Evolutionary conservation across 2,888 invertebrate species (phyloP), one percentile per base, ranked within the genome.

Genomic region (Pharmacophagus antenor): DNA sequence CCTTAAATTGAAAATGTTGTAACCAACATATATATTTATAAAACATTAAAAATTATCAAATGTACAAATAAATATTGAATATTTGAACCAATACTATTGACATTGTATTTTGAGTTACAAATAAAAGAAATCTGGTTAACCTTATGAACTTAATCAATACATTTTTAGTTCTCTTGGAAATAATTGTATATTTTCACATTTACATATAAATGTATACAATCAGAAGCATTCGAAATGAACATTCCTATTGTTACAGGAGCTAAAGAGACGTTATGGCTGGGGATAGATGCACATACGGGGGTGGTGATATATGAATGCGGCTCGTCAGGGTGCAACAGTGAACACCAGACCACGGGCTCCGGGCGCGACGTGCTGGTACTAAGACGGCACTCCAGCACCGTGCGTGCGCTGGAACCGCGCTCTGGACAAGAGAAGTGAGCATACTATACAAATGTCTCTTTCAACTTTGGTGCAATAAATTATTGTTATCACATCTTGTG

Each of bases 401-500:
- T 99, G 15, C 91, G 98, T 55, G 98, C 98, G 3, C 92, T 98
- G 3, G 98, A 98, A 76, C 95, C 97, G 0, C 92, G 95, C 55
- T 94, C 94, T 10, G 98, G 99, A 2, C 82, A 87, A 48, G 98
- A 99, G 89, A 95, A 95, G 95, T 96, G 69, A 79, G 84, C 37
- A 37, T 15, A 15, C 4, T 10, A 7, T 37, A 37, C 12, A 37
- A 7, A 37, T 25, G 7, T 25, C 23, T 25, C 7, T 25, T 25
- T 25, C 15, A 31, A n/a, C n/a, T n/a, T n/a, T n/a, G n/a, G n/a
- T n/a, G n/a, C n/a, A n/a, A n/a, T n/a, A n/a, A n/a, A n/a, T n/a
- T n/a, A n/a, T n/a, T n/a, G n/a, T n/a, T n/a, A n/a, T n/a, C n/a
- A n/a, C n/a, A n/a, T n/a, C n/a, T n/a, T n/a, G n/a, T n/a, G n/a